Percentiles rank a stretch among this genome's conserved stretches.
Conservation (phyloP, 2,797 vertebrate genomes). For the Distichodus sexfasciatus region DNA sequence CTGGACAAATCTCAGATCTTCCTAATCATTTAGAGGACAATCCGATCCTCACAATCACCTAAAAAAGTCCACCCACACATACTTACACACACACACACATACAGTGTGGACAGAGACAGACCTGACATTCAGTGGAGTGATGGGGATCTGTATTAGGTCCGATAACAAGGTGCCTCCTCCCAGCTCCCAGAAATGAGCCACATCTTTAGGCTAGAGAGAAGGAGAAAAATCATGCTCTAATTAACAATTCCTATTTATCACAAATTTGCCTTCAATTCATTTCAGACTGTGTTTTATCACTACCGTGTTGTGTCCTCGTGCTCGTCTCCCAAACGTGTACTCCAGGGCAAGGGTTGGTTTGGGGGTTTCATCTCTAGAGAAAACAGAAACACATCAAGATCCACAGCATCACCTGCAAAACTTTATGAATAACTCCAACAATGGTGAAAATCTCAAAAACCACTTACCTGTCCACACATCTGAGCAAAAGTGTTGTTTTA, state of each 20-base stretch:
- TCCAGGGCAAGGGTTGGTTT: conserved; percentile 94
- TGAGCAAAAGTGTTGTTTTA: conserved; percentile 90
- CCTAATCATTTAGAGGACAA: too few relatives aligned
- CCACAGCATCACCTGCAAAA: neutral
- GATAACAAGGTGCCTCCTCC: conserved; percentile 90
- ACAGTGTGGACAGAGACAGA: conserved; percentile 51
- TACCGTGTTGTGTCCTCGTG: conserved; percentile 87
- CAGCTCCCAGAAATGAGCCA: conserved; percentile 95
- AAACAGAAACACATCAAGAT: too few relatives aligned
- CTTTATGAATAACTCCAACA: neutral
- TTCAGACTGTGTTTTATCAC: neutral
- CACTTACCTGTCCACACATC: conserved; percentile 90
- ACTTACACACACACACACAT: neutral
- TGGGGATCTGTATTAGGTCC: conserved; percentile 87
- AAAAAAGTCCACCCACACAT: neutral
- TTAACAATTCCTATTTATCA: neutral
- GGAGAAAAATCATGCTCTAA: neutral
- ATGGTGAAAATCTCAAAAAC: neutral
- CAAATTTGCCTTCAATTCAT: neutral
- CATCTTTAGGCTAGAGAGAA: conserved; percentile 83
- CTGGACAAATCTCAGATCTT: too few relatives aligned
- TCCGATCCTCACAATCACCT: too few relatives aligned
- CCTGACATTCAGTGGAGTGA: conserved; percentile 79
- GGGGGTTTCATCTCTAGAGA: conserved; percentile 84
- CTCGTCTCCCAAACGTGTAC: conserved; percentile 90